Base-by-base conservation (phyloP, 1,140 invertebrate genomes). In the Papilio dardanus region DNA sequence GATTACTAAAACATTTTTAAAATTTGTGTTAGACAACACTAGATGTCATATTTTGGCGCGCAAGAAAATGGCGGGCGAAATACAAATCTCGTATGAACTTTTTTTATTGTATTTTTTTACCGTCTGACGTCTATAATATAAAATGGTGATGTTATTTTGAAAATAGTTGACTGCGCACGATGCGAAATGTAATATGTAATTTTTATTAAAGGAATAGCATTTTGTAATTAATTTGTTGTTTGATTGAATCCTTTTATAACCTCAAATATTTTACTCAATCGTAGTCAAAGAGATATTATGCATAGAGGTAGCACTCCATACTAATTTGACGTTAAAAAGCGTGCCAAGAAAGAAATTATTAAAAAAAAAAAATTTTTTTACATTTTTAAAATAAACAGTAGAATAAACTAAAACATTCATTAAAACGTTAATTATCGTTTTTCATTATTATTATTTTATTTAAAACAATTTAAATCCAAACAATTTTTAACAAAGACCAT, bases 161-260 rank as follows among this genome's bases (percentile, higher is more conserved):
- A 75, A 74, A 83, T 83, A 84, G 80, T 83, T 80, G 71, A 83
- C 73, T 73, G 75, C 79, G 80, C 79, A 80, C 7, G 79, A 85
- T 81, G 73, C 75, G 83, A 86, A n/a, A 86, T 87, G 85, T 84
- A 83, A 81, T 76, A 79, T 84, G 85, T 86, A 87, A 87, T 88
- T 88, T 87, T 89, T 83, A 87, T 85, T 86, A 89, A 86, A 89
- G 77, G 81, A 84, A 89, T 89, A 88, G 87, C 82, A 84, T 85
- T 88, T 87, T 88, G 82, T 87, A 89, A 84, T 79, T 82, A 77
- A 80, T 62, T 10, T 69, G 67, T 42, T 1, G 35, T 77, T 21
- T 77, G 75, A 73, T 79, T 79, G 83, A 74, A 82, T 83, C 84
- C 24, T 35, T 10, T 69, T 16, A 46, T 24, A 62, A 28, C 54